A percentile compares a stretch with the other conserved stretches of the same genome.
These are phyloP conservation scores for Zosterops pallidus DNA, from an alignment of 2,113 vertebrate species.

Conservation along the genomic window DNA sequence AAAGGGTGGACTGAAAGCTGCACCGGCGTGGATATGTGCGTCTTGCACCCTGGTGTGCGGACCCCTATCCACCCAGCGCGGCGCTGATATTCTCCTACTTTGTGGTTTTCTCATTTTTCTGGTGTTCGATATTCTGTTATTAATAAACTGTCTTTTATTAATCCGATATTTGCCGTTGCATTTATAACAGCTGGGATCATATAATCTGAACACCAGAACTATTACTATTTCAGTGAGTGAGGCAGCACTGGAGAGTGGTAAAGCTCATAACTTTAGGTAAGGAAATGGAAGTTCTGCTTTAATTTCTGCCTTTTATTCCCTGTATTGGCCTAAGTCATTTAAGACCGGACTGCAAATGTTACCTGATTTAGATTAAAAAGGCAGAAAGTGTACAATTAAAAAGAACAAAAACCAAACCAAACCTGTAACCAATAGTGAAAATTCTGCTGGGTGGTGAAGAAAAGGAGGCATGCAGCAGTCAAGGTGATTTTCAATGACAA, in stretches of 20 bases:
- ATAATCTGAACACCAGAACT: constrained; percentile 5
- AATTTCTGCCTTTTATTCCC: neutral
- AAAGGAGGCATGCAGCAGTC: neutral
- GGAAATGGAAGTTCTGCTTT: neutral
- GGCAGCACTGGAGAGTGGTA: neutral
- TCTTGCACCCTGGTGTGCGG: too few species aligned
- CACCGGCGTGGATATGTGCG: too few species aligned
- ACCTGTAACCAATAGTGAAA: neutral
- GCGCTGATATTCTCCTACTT: too few species aligned
- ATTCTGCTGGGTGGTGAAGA: neutral
- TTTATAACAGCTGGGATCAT: neutral
- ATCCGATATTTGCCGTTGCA: too few species aligned
- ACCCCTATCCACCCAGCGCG: too few species aligned
- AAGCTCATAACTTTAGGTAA: neutral
- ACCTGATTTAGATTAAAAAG: neutral
- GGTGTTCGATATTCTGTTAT: too few species aligned
- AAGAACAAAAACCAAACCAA: too few species aligned
- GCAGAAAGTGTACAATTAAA: neutral
- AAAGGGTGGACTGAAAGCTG: too few species aligned
- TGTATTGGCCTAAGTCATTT: neutral
- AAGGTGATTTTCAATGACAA: neutral
- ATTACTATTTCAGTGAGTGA: neutral
- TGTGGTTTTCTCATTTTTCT: too few species aligned
- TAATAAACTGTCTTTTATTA: too few species aligned
- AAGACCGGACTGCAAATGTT: neutral